phyloP scores from a whole-genome alignment of 2,113 vertebrate genomes.

The Suricata suricatta region DNA sequence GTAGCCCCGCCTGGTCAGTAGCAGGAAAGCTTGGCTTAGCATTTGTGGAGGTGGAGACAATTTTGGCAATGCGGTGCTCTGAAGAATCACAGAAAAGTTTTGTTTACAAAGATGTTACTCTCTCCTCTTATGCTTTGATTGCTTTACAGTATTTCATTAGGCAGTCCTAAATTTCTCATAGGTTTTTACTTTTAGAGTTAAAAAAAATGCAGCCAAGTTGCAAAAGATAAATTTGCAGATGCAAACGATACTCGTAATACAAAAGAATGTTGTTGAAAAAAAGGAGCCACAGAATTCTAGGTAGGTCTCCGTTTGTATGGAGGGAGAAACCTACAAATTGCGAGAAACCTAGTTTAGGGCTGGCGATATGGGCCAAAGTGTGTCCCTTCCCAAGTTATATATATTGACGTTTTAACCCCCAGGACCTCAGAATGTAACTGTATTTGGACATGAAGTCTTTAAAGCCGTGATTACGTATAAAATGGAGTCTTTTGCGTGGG shows the following conservation, averaged over 20 bases:
- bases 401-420: no score
- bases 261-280: not conserved
- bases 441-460: not conserved
- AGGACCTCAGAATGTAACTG: not conserved
- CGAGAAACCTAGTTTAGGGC: not conserved
- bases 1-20: not conserved
- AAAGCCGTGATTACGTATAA: not conserved
- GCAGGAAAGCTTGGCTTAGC: no score
- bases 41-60: not conserved
- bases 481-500: not conserved
- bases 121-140: not conserved
- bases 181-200: not conserved
- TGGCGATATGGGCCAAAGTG: not conserved
- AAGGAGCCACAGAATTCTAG: not conserved
- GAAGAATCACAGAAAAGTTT: not conserved
- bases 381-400: not conserved
- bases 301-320: not conserved
- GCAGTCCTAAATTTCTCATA: fast-evolving
- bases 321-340: no score
- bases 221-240: not conserved
- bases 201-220: not conserved
- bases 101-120: not conserved
- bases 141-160: not conserved
- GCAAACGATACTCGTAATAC: not conserved
- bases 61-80: not conserved